Evolutionary conservation across 2,888 invertebrate genomes (phyloP), one percentile per base, ranked within the genome.

Genomic region (Dugesia japonica): DNA sequence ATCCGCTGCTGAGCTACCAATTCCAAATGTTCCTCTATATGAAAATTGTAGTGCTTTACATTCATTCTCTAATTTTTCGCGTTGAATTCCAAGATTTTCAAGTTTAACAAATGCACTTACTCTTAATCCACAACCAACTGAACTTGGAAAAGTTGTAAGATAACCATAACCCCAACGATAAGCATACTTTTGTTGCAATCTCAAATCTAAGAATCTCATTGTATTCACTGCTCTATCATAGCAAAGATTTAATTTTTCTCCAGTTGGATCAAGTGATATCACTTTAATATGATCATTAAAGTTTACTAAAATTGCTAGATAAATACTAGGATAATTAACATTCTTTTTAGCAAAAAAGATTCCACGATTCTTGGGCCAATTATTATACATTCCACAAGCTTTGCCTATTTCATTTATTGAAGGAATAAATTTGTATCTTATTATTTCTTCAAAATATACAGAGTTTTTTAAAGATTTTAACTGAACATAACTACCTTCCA

Each of bases 41-140:
- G 27, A 1, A 72, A 72, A 28, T 28, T 72, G 17, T 13, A n/a
- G 4, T 7, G 27, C 26, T n/a, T 26, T 27, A 20, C 72, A 72
- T 27, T n/a, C 17, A 13, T n/a, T 72, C n/a, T 72, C 72, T 7
- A 72, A n/a, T 17, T 13, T 20, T 27, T 72, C 27, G 4, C 72
- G 7, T 7, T 31, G 4, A 7, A 13, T 31, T 17, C 28, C 72
- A 27, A 72, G 28, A 23, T 72, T 7, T 7, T 7, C 72, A 4
- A 72, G 26, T 20, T 72, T 72, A 7, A 72, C 28, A 1, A 28
- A 28, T 1, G 72, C 72, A 72, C 72, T 72, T 72, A 72, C 23
- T 72, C 72, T 1, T n/a, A 72, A 7, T 72, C 72, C 72, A 72
- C 28, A 28, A 7, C 72, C 72, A 72, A 72, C 72, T 28, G 27